Base-by-base conservation (phyloP, 1,140 invertebrate genomes). In the Globodera rostochiensis region DNA sequence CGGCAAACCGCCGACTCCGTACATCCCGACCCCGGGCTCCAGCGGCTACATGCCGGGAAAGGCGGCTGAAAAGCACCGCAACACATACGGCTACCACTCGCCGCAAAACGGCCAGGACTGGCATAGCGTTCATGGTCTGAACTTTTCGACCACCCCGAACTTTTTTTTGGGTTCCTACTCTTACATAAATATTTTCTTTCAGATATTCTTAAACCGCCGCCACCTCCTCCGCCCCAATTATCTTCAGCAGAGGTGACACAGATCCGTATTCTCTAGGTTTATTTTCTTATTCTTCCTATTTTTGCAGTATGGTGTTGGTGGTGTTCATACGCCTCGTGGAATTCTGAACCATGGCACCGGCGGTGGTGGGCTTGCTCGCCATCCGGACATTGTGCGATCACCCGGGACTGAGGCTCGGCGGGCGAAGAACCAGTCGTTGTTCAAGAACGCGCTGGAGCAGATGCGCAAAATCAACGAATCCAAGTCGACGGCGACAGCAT, bases 1-100 rank as follows among this genome's bases (percentile, higher is more conserved):
- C 19, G 74, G 74, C 25, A 75, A 75, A 21, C 74, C 74, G 57
- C 13, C 66, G 66, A 75, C 74, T 53, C 74, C 74, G 36, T 75
- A 75, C 46, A 75, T 75, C 46, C 74, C 74, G 53, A 75, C 74
- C n/a, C 74, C 74, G 15, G 49, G 19, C 57, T 13, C 13, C 73
- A 74, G 60, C 73, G 45, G 64, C 4, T 75, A 64, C 66, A 25
- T 47, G 57, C 66, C 47, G 19, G 21, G n/a, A 0, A 53, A 47
- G 21, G 50, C 45, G 13, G 57, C 49, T 64, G 45, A 45, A 21
- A 75, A 25, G 19, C 74, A 47, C 57, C 25, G n/a, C 49, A 6
- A 25, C 45, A 11, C 74, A 25, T 15, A 3, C n/a, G 57, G 49
- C 4, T 53, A 74, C 45, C 25, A 21, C 8, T 74, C 25, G 25